Conservation (phyloP, 2,888 invertebrate species). For the Leptinotarsa peninsularis region DNA sequence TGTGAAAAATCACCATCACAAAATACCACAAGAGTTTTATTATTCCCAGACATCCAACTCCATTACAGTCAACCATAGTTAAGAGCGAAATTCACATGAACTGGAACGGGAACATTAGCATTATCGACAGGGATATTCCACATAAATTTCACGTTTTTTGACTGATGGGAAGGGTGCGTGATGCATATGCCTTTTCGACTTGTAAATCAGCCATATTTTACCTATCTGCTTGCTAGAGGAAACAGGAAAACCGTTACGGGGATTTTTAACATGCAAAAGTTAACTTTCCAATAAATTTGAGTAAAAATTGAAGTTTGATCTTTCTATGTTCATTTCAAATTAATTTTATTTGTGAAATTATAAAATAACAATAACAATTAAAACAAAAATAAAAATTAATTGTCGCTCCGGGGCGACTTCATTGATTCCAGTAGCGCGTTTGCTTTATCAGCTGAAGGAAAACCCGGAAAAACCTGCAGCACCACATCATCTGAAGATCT, state of each 20-base stretch:
- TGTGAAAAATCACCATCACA: neutral
- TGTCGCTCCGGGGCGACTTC: no score
- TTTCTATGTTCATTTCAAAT: no score
- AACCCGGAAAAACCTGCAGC: no score
- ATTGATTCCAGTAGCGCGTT: no score
- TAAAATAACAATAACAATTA: no score
- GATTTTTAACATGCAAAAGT: neutral
- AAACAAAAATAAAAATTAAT: no score
- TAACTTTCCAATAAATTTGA: neutral
- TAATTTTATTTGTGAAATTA: no score
- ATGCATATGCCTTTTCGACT: constrained; percentile 12
- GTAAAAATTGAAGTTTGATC: neutral
- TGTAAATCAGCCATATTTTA: constrained; percentile 10
- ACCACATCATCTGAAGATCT: no score
- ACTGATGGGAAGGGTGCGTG: constrained; percentile 16
- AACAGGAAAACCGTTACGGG: constrained; percentile 9
- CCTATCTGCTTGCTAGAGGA: constrained; percentile 2
- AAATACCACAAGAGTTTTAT: neutral
- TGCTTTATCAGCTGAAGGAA: no score
- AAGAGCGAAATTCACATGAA: neutral
- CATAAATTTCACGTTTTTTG: constrained; percentile 14
- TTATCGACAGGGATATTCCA: constrained; percentile 10
- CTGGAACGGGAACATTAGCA: constrained; percentile 5
- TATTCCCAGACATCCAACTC: neutral
- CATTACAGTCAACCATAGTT: neutral